Evolutionary conservation across 2,113 vertebrate genomes (phyloP).

Genomic region (Calypte anna): DNA sequence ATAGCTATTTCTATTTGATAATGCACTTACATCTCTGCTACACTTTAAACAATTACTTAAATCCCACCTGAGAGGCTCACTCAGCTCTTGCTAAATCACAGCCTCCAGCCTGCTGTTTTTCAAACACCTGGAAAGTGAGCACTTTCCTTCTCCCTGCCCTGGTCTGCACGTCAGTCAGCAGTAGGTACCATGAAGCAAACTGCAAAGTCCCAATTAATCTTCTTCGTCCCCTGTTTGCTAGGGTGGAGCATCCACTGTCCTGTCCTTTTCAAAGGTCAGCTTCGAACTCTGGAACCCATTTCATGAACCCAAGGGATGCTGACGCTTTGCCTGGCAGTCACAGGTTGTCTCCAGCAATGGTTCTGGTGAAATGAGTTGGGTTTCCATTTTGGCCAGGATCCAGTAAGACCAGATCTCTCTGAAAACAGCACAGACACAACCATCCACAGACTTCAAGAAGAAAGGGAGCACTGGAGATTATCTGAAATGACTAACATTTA

Average conservation of each 20-base stretch:
- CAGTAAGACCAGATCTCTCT: neutral
- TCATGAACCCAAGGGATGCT: neutral
- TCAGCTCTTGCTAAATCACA: neutral
- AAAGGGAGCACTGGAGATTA: neutral
- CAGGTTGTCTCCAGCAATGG: neutral
- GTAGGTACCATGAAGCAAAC: neutral
- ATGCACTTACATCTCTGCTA: neutral
- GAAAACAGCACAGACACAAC: neutral
- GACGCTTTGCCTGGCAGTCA: neutral
- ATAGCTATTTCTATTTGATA: neutral
- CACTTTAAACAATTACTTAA: neutral
- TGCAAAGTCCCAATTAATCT: neutral
- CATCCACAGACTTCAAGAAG: neutral
- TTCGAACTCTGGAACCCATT: neutral
- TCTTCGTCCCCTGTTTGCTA: neutral
- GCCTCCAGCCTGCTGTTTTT: neutral
- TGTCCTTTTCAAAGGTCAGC: neutral
- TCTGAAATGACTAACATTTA: neutral
- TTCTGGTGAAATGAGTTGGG: neutral
- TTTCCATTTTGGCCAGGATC: neutral
- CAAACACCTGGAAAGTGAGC: neutral
- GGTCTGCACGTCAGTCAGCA: rapidly evolving
- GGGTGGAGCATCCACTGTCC: neutral
- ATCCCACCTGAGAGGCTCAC: neutral
- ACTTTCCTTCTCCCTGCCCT: neutral